Conservation (phyloP, 2,113 vertebrate species). For the Donacobius atricapilla region DNA sequence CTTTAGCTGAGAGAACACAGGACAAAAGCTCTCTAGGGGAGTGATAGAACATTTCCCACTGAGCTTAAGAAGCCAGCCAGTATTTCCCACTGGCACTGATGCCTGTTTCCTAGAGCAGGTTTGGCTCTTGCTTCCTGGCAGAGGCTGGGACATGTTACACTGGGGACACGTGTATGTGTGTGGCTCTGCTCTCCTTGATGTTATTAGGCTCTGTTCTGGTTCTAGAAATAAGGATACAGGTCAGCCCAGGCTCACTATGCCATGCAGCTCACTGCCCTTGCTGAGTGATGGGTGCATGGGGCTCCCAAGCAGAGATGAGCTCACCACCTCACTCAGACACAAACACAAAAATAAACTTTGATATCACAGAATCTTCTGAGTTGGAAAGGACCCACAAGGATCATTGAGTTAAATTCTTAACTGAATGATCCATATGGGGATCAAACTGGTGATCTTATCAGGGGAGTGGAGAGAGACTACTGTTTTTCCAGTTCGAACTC, state of each 20-base stretch:
- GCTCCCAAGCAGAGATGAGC: not conserved
- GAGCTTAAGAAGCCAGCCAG: not conserved
- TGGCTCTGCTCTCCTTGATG: not conserved
- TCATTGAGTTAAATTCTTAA: not conserved
- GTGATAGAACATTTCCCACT: not conserved
- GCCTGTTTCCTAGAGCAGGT: not conserved
- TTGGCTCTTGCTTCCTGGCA: not conserved
- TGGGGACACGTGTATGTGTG: not conserved
- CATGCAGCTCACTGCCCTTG: not conserved
- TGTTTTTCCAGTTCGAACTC: not conserved
- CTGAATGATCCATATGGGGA: not conserved
- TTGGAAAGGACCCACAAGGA: not conserved
- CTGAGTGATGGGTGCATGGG: not conserved
- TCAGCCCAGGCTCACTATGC: not conserved
- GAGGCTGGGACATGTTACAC: not conserved
- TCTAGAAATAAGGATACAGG: not conserved
- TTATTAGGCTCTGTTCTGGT: not conserved
- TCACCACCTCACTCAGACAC: rapidly evolving
- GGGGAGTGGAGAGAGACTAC: not conserved
- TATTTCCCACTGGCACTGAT: not conserved
- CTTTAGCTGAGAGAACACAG: not conserved
- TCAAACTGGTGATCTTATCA: not conserved
- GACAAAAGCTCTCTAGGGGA: not conserved
- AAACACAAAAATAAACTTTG: not conserved
- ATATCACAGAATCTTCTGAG: not conserved